Conservation (phyloP, 2,888 invertebrate genomes). For the Strigamia crassipes region DNA sequence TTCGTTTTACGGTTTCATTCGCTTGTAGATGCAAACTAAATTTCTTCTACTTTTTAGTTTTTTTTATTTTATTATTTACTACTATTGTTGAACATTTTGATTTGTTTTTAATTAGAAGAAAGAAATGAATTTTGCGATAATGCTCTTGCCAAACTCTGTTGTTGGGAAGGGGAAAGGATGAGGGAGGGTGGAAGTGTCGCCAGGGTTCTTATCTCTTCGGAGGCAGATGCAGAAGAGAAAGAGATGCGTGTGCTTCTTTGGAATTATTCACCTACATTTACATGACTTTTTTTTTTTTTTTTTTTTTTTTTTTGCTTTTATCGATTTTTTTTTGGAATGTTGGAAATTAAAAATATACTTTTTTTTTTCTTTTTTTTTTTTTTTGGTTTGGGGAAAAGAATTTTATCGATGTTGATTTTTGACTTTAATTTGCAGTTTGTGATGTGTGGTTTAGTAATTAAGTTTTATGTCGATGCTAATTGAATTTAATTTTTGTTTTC, state of each 20-base stretch:
- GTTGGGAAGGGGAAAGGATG: not conserved
- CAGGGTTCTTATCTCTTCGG: conserved; percentile 4
- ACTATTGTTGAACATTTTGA: not conserved
- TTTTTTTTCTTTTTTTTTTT: not conserved
- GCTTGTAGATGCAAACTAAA: not conserved
- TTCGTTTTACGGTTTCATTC: not conserved
- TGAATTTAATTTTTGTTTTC: not conserved
- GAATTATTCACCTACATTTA: conserved; percentile 12
- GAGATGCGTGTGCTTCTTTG: conserved; percentile 16
- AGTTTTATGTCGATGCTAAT: conserved; percentile 16
- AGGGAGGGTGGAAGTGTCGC: not conserved
- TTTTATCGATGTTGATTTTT: conserved; percentile 13
- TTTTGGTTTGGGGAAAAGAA: not conserved
- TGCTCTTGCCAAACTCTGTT: not conserved
- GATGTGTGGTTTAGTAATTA: conserved; percentile 11
- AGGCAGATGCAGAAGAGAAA: conserved; percentile 21
- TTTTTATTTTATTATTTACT: not conserved
- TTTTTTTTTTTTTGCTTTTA: not conserved
- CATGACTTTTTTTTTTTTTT: not conserved
- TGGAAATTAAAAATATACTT: conserved; percentile 14
- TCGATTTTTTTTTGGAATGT: conserved; percentile 11
- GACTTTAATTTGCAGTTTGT: conserved; percentile 21
- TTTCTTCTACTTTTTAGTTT: not conserved
- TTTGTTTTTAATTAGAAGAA: not conserved
- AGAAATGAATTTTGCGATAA: not conserved